Base-by-base conservation (phyloP, 2,888 invertebrate species). In the Cheilosia urbana region DNA sequence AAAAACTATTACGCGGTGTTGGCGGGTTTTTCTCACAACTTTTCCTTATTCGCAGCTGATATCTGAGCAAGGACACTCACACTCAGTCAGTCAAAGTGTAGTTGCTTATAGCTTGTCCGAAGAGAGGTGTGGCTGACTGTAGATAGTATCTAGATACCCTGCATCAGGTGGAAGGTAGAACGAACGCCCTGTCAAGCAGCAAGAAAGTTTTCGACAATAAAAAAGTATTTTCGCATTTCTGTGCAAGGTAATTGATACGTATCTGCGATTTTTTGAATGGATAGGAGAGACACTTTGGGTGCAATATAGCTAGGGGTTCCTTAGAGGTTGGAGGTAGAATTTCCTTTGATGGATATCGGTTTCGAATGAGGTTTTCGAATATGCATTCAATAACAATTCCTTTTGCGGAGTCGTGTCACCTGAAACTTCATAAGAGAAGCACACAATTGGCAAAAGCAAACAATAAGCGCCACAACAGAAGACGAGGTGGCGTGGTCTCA, bases 61-160 rank as follows among this genome's bases (percentile, higher is more conserved):
- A 69, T 62, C 45, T 19, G 40, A 69, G 68, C 72, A 13, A 11
- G 37, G 4, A 2, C 24, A 24, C 30, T 9, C 30, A 9, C 30
- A 73, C 45, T 75, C 21, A 75, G 49, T 78, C 72, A 73, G 34
- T 73, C 77, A 68, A 40, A 37, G 30, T 34, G 37, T 27, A 57
- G 42, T 42, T 55, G 17, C 19, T 42, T 42, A 55, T 24, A 19
- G 6, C 24, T 37, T 7, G 17, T 58, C 27, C 9, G 19, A 24
- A 19, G 27, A 4, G 24, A 60, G 37, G 27, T 58, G 40, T 15
- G 4, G 3, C 4, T 37, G 37, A 45, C 2, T 19, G 17, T 45
- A 21, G 42, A 27, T 6, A 6, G 1, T 27, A 27, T 2, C n/a
- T n/a, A n/a, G n/a, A 30, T 30, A 11, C 0, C 3, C 7, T 9